These are phyloP conservation scores for Drosophila acutilabella DNA, from an alignment of 2,888 invertebrate species.

Conservation along the genomic window DNA sequence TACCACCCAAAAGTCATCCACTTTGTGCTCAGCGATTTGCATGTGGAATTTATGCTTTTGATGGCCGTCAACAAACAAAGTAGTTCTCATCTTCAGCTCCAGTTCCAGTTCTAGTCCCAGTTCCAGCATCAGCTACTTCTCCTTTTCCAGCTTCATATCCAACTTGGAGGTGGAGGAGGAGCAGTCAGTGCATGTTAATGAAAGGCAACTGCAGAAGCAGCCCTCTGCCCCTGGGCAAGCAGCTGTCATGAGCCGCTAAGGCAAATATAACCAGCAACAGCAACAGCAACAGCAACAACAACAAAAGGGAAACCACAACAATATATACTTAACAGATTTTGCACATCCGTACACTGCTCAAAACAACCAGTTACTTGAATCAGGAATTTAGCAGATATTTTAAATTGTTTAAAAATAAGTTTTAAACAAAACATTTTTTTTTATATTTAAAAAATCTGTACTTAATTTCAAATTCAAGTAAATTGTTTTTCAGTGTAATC, in stretches of 20 bases:
- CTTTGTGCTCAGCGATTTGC: slow-evolving; percentile 63
- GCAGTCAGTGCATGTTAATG: slow-evolving; percentile 64
- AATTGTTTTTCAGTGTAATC: slow-evolving; percentile 49
- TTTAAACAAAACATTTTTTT: too few relatives aligned
- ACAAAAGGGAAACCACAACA: slow-evolving; percentile 6
- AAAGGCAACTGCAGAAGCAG: slow-evolving; percentile 70
- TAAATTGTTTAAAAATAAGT: too few relatives aligned
- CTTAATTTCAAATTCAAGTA: too few relatives aligned
- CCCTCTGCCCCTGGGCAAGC: slow-evolving; percentile 40
- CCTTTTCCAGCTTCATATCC: not conserved
- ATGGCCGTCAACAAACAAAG: slow-evolving; percentile 47
- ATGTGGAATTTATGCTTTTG: slow-evolving; percentile 79
- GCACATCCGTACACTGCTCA: not conserved
- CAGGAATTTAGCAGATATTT: too few relatives aligned
- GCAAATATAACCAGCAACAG: slow-evolving; percentile 22
- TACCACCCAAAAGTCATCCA: slow-evolving; percentile 24
- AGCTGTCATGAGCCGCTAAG: slow-evolving; percentile 51
- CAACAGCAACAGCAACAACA: slow-evolving; percentile 22
- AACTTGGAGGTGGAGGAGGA: not conserved
- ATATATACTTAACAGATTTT: slow-evolving; percentile 32
- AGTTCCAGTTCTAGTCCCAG: too few relatives aligned
- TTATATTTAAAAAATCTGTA: too few relatives aligned
- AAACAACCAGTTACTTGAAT: not conserved
- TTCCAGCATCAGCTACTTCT: not conserved
- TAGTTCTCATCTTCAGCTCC: slow-evolving; percentile 18